Base-by-base conservation (phyloP, 2,888 invertebrate genomes). In the Nesidiocoris tenuis region DNA sequence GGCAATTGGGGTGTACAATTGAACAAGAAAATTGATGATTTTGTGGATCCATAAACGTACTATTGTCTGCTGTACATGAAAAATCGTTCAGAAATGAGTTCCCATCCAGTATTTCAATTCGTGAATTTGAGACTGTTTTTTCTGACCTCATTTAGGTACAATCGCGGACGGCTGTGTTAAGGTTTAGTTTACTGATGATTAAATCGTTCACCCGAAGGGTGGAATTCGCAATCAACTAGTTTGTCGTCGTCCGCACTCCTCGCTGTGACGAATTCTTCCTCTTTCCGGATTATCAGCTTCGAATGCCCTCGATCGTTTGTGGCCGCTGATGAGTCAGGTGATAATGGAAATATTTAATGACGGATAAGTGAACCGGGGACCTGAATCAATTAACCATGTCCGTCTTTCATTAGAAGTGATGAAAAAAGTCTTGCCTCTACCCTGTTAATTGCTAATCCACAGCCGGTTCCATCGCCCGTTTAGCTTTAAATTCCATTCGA, bases 391-490 rank as follows among this genome's bases (percentile, higher is more conserved):
- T 70, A 59, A 57, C 70, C 61, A 57, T 25, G 70, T 59, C 70
- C 17, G 61, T 9, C 61, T 59, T 70, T 23, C 70, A 59, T 70
- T 70, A 70, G 61, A 21, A 63, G 54, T 22, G 63, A 24, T n/a
- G 55, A 72, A 72, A 72, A 61, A 71, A 72, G 61, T 21, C 23
- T 63, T 19, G 21, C 21, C 39, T 54, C 17, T 19, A 7, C 54
- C 21, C 54, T 63, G 72, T 72, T 72, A 72, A 72, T 72, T 72
- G 72, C 72, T 72, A 72, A 61, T 72, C 63, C 72, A 21, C 63
- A 61, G 72, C 54, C 72, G 63, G 55, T 72, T 64, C 72, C 64
- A 64, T 63, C 24, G 55, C 72, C 56, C 54, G 63, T 72, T 72
- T 63, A 63, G 72, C 72, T 63, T 72, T 63, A 63, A 72, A 72